phyloP scores from a whole-genome alignment of 2,888 invertebrate genomes.

The Nomada fucata region DNA sequence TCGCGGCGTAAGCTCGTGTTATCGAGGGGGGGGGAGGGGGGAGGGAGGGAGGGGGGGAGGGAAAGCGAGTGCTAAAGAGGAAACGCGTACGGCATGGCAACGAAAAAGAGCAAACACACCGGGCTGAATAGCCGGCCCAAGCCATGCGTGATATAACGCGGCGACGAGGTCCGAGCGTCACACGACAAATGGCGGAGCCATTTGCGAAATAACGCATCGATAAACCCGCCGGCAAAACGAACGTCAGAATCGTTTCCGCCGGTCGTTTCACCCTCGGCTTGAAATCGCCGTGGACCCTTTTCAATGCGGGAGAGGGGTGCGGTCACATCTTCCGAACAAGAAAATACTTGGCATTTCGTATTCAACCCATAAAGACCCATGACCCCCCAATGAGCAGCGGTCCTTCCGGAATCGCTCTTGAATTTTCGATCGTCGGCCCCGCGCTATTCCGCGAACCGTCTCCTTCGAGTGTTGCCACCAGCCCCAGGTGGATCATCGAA shows the following conservation, averaged over 20 bases:
- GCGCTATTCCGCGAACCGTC: not conserved
- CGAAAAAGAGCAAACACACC: conserved; percentile 63
- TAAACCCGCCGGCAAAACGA: conserved; percentile 73
- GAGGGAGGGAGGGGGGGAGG: not conserved
- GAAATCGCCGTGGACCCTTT: conserved; percentile 25
- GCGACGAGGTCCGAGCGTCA: conserved; percentile 62
- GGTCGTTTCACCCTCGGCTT: conserved; percentile 13
- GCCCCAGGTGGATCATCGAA: conserved; percentile 11
- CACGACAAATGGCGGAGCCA: conserved; percentile 72
- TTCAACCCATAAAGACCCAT: conserved; percentile 56
- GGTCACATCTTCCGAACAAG: conserved; percentile 41
- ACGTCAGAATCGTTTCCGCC: conserved; percentile 62
- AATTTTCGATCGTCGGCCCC: conserved; percentile 13
- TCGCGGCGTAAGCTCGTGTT: conserved; percentile 35
- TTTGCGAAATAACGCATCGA: conserved; percentile 77
- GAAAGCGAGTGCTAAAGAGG: conserved; percentile 50
- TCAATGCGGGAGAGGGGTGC: conserved; percentile 30
- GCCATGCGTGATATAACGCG: conserved; percentile 69
- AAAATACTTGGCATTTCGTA: conserved; percentile 51
- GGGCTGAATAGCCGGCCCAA: conserved; percentile 53
- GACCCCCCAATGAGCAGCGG: conserved; percentile 25
- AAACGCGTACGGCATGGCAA: conserved; percentile 50
- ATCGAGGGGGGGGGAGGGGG: conserved; percentile 6
- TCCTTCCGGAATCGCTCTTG: conserved; percentile 43
- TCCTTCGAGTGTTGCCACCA: not conserved